A percentile compares a stretch with the other conserved stretches of the same genome.
Conservation (phyloP, 2,113 vertebrate genomes). For the Leptosomus discolor region DNA sequence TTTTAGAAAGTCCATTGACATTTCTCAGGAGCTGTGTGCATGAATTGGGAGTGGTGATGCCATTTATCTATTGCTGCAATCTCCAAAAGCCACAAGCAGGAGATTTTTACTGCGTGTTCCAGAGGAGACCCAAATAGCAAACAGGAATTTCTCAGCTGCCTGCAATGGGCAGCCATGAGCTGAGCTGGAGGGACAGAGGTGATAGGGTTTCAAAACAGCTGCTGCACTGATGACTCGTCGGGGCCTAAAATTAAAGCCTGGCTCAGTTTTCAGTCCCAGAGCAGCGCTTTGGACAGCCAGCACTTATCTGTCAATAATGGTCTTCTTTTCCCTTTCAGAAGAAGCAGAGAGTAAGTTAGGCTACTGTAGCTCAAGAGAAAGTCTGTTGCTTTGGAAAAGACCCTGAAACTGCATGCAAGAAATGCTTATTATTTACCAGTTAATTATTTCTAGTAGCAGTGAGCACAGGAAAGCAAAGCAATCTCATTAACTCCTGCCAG, state of each 20-base stretch:
- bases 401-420: background rate
- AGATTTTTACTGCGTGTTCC: background rate
- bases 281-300: background rate
- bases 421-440: background rate
- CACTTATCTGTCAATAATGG: background rate
- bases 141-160: constrained; percentile 29
- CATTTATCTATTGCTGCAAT: background rate
- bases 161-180: background rate
- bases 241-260: constrained; percentile 38
- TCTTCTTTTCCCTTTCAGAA: background rate
- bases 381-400: background rate
- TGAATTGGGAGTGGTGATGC: background rate
- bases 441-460: background rate
- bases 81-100: background rate
- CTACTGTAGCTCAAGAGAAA: background rate
- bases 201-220: constrained; percentile 66
- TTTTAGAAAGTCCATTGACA: background rate
- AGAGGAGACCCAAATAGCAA: background rate
- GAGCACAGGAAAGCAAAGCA: background rate
- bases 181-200: background rate
- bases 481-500: background rate
- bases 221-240: background rate
- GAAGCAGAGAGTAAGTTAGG: background rate
- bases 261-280: constrained; percentile 26
- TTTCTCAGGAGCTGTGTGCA: background rate